Evolutionary conservation across 2,113 vertebrate genomes (phyloP), one percentile per base, ranked within the genome.

Genomic region (Hemiscyllium ocellatum): DNA sequence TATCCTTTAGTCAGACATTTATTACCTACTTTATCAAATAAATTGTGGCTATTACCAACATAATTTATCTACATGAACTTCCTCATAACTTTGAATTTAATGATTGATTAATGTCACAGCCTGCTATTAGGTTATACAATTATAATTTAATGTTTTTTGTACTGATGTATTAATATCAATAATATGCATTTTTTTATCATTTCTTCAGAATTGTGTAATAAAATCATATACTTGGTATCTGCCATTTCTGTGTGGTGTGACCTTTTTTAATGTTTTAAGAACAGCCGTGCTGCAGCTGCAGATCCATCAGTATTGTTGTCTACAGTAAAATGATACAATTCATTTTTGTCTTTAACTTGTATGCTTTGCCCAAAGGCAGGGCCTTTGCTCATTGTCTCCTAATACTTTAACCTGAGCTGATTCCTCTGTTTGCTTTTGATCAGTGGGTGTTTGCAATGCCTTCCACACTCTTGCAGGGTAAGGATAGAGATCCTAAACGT

Each of bases 181-280:
- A 94, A 10, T 89, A 20, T 83, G 78, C 42, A 70, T 33, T 66
- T 93, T 93, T 93, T 93, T 37, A 93, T 87, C 42, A 90, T 95
- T 95, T 95, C 42, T 29, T 47, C 42, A 47, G 68, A 70, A 70
- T 13, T 95, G 93, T 61, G 50, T 52, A 95, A 95, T 95, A 95
- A 95, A 95, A 95, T 95, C 42, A 95, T 95, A 47, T 76, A 72
- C 47, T 95, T 95, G 89, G 24, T 95, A 95, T 95, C 94, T 95
- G 94, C 3, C 10, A 15, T 72, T 72, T 72, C 50, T 95, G 20
- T 95, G 42, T 76, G 22, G 3, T 10, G 15, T 68, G 15, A 68
- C 61, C 22, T 91, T 65, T n/a, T 65, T 61, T 33, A n/a, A 33
- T 61, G 22, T 66, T 93, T 65, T 15, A 66, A n/a, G 66, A 91